A percentile compares a stretch with the other conserved stretches of the same genome.
Conservation (phyloP, 2,797 vertebrate genomes). For the Coregonus sp. region DNA sequence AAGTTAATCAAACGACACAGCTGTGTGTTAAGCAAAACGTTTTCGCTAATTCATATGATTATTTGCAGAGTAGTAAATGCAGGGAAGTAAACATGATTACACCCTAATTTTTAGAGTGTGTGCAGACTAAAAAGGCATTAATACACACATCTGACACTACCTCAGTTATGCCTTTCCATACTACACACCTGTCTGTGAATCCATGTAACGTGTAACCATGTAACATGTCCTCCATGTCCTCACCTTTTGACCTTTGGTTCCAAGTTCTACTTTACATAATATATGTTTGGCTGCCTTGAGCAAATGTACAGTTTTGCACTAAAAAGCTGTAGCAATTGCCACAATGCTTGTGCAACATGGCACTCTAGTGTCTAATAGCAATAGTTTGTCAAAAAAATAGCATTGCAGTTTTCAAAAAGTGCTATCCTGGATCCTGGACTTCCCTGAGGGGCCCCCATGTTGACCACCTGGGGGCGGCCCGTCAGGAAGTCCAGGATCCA, state of each 20-base stretch:
- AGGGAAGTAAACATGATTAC: constrained; percentile 68
- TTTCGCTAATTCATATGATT: constrained; percentile 69
- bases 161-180: constrained; percentile 11
- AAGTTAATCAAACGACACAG: constrained; percentile 73
- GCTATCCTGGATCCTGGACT: too few relatives aligned
- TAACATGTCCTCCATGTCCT: background rate
- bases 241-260: background rate
- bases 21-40: constrained; percentile 75
- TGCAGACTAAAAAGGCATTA: constrained; percentile 58
- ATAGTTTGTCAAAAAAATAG: background rate
- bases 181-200: background rate
- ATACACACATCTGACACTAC: constrained; percentile 52
- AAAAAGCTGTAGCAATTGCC: background rate
- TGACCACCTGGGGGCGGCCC: too few relatives aligned
- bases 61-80: constrained; percentile 67
- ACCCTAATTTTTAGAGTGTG: constrained; percentile 65
- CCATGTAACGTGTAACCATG: background rate
- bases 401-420: too few relatives aligned
- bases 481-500: too few relatives aligned
- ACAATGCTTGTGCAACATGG: background rate
- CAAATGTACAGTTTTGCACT: background rate
- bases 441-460: too few relatives aligned
- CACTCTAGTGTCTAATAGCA: background rate
- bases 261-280: background rate
- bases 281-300: background rate